Conservation (phyloP, 2,113 vertebrate species). For the Egretta garzetta region DNA sequence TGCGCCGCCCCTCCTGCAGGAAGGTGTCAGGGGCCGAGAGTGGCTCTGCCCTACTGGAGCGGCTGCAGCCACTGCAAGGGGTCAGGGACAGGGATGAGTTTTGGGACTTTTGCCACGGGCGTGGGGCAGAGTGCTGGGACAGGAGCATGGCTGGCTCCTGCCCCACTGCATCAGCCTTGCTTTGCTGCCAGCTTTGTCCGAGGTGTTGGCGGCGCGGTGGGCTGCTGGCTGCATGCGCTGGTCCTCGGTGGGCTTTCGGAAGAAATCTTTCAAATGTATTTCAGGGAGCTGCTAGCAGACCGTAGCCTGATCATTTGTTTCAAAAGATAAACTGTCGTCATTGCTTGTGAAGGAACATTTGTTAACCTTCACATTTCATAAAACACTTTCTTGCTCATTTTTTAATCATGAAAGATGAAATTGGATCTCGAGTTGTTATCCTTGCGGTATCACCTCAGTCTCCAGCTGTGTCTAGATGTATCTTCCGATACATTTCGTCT, state of each 20-base stretch:
- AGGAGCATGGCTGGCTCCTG: accelerated
- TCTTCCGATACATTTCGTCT: conserved; percentile 48
- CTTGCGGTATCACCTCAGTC: conserved; percentile 60
- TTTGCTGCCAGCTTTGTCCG: not conserved
- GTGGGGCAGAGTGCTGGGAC: not conserved
- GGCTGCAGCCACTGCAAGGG: accelerated
- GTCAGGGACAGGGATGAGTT: accelerated
- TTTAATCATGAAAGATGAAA: conserved; percentile 74
- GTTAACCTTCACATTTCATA: conserved; percentile 68
- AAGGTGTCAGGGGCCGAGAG: accelerated
- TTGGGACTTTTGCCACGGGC: accelerated
- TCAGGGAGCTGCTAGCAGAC: not conserved
- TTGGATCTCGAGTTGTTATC: conserved; percentile 69
- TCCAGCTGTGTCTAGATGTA: conserved; percentile 59
- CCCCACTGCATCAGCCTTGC: too few species aligned
- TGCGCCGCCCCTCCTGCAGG: not conserved
- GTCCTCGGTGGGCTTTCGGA: not conserved
- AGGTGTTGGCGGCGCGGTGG: accelerated
- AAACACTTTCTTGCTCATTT: conserved; percentile 71
- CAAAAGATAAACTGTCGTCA: conserved; percentile 61
- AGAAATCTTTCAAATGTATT: not conserved
- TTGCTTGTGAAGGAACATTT: conserved; percentile 63
- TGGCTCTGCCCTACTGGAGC: too few species aligned
- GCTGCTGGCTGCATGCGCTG: accelerated
- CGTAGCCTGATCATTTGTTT: conserved; percentile 43